Percentiles rank a stretch among this genome's conserved stretches.
phyloP scores from a whole-genome alignment of 1,140 invertebrate genomes.

The Forficula auricularia region DNA sequence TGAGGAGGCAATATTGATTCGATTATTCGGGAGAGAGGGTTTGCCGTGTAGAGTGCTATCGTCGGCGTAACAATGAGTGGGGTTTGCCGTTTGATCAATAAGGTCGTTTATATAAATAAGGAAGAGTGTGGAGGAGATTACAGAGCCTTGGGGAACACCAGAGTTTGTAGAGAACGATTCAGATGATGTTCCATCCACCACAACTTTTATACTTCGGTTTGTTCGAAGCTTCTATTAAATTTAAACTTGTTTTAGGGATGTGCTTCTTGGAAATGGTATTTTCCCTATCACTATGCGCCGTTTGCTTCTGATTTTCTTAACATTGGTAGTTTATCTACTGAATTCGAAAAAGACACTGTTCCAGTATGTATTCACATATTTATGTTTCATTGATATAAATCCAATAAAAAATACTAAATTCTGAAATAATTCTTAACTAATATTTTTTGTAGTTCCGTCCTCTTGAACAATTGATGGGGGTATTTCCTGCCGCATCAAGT shows the following conservation, averaged over 20 bases:
- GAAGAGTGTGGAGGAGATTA: no score
- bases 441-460: conserved; percentile 65
- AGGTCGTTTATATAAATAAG: no score
- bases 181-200: no score
- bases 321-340: conserved; percentile 63
- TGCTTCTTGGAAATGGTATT: conserved; percentile 99
- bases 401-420: not conserved
- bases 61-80: no score
- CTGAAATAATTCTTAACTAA: conserved; percentile 1
- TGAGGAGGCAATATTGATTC: no score
- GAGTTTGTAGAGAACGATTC: no score
- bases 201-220: no score
- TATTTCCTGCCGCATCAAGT: conserved; percentile 93
- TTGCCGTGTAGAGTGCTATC: no score
- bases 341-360: conserved; percentile 74
- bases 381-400: conserved; percentile 3
- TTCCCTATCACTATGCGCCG: conserved; percentile 99
- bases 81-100: no score
- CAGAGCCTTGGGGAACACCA: no score
- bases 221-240: not conserved
- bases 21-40: no score
- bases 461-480: conserved; percentile 96
- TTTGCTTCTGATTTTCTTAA: conserved; percentile 98
- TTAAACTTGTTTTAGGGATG: conserved; percentile 48
- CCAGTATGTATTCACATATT: conserved; percentile 43